Conservation (phyloP, 1,140 invertebrate species). For the Bombus ignitus region DNA sequence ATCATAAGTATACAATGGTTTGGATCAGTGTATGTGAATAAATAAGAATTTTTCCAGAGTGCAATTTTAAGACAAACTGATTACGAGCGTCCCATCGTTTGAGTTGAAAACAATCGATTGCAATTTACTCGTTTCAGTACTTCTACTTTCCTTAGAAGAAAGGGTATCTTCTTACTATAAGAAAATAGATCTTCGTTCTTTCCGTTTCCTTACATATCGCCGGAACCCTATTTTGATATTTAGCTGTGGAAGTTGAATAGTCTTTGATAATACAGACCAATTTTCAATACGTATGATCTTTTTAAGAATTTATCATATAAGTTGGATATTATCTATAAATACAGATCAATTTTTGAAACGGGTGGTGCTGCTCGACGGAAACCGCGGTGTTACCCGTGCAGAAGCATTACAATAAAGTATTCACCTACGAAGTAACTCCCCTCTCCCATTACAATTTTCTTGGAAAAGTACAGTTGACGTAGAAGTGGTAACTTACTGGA, state of each 20-base stretch:
- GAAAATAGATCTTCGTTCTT: neutral
- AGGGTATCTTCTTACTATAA: neutral
- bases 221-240: too few species aligned
- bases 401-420: neutral
- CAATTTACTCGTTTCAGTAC: neutral
- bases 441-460: neutral
- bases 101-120: neutral
- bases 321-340: neutral
- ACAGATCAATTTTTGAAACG: neutral
- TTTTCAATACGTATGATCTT: neutral
- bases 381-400: accelerated
- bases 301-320: neutral
- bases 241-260: neutral
- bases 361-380: neutral
- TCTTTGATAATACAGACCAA: neutral
- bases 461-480: neutral
- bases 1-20: neutral
- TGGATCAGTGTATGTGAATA: neutral
- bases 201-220: too few species aligned
- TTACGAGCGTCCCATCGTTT: neutral
- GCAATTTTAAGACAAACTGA: neutral
- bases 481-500: too few species aligned
- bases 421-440: neutral
- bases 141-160: too few species aligned
- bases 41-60: neutral